Evolutionary conservation across 2,888 invertebrate species (phyloP), one percentile per base, ranked within the genome.

Genomic region (Drosophila acutilabella): DNA sequence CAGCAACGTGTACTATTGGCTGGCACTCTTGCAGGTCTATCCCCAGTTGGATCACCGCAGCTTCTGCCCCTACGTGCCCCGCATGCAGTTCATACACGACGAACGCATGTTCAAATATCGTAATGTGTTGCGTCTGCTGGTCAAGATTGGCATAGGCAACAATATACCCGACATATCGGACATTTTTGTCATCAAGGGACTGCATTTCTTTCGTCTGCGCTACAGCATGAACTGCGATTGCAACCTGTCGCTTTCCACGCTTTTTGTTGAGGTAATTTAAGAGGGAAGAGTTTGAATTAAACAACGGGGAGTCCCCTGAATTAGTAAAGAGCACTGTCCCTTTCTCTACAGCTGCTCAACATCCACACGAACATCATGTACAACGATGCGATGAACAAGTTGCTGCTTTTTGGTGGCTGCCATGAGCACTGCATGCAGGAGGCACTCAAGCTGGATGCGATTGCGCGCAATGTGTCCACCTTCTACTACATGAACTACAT

Each of bases 41-140:
- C 85, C 81, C 2, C 73, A 57, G 23, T 71, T 59, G 23, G 79
- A 81, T 30, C 61, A 73, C 6, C 79, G 79, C 56, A 81, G 76
- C 68, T 81, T 81, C 48, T 81, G 85, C n/a, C 81, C 81, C 4
- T 79, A 81, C 30, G 85, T 81, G 52, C 81, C 81, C 5, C 71
- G 79, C 40, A 81, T 81, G 81, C 81, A 81, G 53, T 41, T 48
- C 13, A 52, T 79, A 0, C 71, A 69, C 7, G 73, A 71, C 16
- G 81, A 81, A 6, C 64, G 79, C 10, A 69, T 81, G 79, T 36
- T 76, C 38, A 84, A 84, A 16, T 81, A 81, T 52, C 79, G 85
- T 40, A 71, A 81, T 57, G 81, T 65, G 1, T 18, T 81, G 23
- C 81, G 85, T 2, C 50, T 81, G 54, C 62, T 81, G n/a, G 45